Conservation (phyloP, 2,888 invertebrate genomes). For the Beris morrisii region DNA sequence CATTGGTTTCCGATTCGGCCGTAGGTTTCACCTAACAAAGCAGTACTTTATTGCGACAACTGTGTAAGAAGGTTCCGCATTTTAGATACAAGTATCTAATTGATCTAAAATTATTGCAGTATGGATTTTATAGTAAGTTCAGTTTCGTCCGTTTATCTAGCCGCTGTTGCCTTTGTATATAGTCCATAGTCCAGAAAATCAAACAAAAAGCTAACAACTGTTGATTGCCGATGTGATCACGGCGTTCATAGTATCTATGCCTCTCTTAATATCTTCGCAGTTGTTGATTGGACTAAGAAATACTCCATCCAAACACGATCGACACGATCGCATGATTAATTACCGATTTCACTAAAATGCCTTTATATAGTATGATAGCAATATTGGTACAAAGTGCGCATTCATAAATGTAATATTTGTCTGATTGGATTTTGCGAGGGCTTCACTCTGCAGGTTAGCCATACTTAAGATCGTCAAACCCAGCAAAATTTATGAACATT, state of each 20-base stretch:
- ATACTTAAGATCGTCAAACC: too few species aligned
- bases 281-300: conserved; percentile 10
- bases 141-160: neutral
- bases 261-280: conserved; percentile 3
- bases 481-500: too few species aligned
- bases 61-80: neutral
- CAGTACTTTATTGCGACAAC: conserved; percentile 5
- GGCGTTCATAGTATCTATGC: conserved; percentile 1
- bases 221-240: neutral
- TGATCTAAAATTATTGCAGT: conserved; percentile 12
- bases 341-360: conserved; percentile 35
- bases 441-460: too few species aligned
- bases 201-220: conserved; percentile 13
- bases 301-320: conserved; percentile 31
- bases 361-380: conserved; percentile 15
- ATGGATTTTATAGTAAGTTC: neutral
- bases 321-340: conserved; percentile 37
- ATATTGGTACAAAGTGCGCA: neutral
- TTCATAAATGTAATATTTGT: too few species aligned
- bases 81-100: conserved; percentile 2
- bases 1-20: neutral
- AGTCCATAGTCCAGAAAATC: neutral
- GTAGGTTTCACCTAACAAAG: neutral
- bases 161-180: neutral
- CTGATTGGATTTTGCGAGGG: too few species aligned